Percentiles rank a stretch among this genome's conserved stretches.
phyloP scores from a whole-genome alignment of 37 sponge, comb jelly and placozoan genomes.

The Aplysina aerophoba region DNA sequence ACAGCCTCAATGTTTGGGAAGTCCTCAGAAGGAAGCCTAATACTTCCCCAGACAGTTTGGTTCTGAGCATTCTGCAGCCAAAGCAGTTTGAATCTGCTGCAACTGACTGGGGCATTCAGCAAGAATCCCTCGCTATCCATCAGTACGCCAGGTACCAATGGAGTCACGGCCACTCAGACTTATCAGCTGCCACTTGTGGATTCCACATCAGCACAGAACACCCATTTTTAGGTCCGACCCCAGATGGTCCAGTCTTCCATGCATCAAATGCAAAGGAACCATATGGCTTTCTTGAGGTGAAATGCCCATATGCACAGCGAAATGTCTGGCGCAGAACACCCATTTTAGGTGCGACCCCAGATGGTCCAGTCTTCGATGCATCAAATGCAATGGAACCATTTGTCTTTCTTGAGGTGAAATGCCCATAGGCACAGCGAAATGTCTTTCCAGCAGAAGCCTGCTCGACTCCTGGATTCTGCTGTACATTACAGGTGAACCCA shows the following conservation, averaged over 20 bases:
- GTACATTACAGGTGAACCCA: neutral
- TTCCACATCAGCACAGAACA: conserved; percentile 41
- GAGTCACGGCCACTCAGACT: conserved; percentile 37
- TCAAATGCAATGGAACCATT: conserved; percentile 33
- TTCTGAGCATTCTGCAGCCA: conserved; percentile 46
- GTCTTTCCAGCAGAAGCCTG: conserved; percentile 44
- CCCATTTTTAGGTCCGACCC: conserved; percentile 53
- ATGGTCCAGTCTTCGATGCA: conserved; percentile 62
- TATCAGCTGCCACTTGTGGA: conserved; percentile 45
- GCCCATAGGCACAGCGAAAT: conserved; percentile 46
- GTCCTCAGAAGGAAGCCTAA: conserved; percentile 28
- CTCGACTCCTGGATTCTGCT: conserved; percentile 31
- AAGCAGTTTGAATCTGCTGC: conserved; percentile 41
- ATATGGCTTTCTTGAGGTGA: conserved; percentile 58
- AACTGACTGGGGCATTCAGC: conserved; percentile 49
- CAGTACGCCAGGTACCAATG: conserved; percentile 47
- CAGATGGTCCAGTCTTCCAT: conserved; percentile 68
- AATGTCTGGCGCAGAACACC: too few relatives aligned
- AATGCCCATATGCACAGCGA: conserved; percentile 50
- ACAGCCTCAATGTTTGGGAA: conserved; percentile 50
- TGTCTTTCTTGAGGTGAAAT: conserved; percentile 54
- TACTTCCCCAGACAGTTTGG: conserved; percentile 57
- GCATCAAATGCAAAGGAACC: conserved; percentile 31
- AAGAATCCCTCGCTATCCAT: conserved; percentile 16
- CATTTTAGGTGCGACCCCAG: conserved; percentile 65